A percentile compares a stretch with the other conserved stretches of the same genome.
Conservation (phyloP, 2,113 vertebrate genomes). For the Zosterops japonicus region DNA sequence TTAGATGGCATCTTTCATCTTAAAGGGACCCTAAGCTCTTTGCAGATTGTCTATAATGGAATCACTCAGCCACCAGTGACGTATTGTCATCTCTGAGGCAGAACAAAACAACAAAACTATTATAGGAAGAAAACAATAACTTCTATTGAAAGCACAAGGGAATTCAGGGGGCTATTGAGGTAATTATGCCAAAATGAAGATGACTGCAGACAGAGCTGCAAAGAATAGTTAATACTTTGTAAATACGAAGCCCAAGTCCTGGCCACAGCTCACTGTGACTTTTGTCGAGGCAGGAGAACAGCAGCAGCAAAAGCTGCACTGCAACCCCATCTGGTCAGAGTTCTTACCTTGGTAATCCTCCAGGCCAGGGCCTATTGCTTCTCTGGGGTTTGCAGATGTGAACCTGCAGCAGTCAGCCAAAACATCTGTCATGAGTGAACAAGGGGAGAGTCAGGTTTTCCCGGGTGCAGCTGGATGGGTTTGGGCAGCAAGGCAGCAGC, state of each 20-base stretch:
- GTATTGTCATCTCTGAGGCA: neutral
- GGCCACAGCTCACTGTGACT: neutral
- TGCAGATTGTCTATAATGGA: constrained; percentile 19
- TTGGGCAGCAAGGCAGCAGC: neutral
- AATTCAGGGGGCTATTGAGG: neutral
- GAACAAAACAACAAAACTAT: constrained; percentile 13
- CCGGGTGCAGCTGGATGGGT: rapidly evolving
- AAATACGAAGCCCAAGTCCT: neutral
- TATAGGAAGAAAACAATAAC: neutral
- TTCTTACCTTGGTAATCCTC: neutral
- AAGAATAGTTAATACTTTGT: neutral
- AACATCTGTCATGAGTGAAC: neutral
- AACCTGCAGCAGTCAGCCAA: neutral
- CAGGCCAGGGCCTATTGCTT: rapidly evolving
- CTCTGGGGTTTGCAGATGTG: neutral
- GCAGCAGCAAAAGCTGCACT: neutral
- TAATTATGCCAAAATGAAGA: constrained; percentile 12
- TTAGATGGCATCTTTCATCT: constrained; percentile 3
- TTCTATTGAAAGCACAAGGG: neutral
- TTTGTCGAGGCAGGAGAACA: neutral
- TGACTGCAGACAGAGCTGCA: neutral
- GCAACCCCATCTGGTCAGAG: neutral
- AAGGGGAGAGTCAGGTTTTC: neutral
- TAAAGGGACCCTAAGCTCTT: constrained; percentile 19
- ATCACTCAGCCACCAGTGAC: constrained; percentile 11